Base-by-base conservation (phyloP, 2,888 invertebrate species). In the Orchesella flavescens region DNA sequence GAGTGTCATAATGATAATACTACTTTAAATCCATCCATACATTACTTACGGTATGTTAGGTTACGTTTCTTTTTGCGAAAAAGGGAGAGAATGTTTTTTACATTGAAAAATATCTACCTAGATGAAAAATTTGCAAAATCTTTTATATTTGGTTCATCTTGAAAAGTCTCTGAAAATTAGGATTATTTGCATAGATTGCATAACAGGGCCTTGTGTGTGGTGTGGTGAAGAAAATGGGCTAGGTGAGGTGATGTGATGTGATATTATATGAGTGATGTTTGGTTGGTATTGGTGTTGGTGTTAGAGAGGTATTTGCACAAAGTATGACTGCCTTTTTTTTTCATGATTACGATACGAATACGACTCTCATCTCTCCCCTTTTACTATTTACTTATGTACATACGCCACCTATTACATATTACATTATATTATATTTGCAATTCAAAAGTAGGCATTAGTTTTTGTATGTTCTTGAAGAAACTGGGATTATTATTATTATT, bases 131-230 rank as follows among this genome's bases (percentile, higher is more conserved):
- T 34, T 2, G 34, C 34, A 34, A 34, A 34, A 34, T 34, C 7
- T 34, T 4, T 7, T 7, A 34, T 21, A 61, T 61, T 13, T 61
- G 21, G 61, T 61, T 61, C 61, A 61, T 61, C 23, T 61, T 21
- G 23, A 24, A 65, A 24, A 65, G 17, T 10, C 65, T 44, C 65
- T 44, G 44, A 44, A 65, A 65, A 65, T 65, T 65, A 65, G 65
- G 44, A 65, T 65, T 65, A 65, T 65, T 65, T 65, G 65, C 65
- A 65, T 65, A 49, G n/a, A 49, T 49, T 49, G 12, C 49, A 49
- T 49, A 49, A 49, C 49, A 49, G n/a, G n/a, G 49, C 49, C 49
- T 15, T 49, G n/a, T 34, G 34, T 34, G 34, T 34, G n/a, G 34
- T 34, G 34, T 34, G n/a, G n/a, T 49, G 49, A 59, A 17, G 59